These are phyloP conservation scores for Umimayanthus chanpuru DNA, from an alignment of 92 coral and sea anemone genomes.

Conservation along the genomic window DNA sequence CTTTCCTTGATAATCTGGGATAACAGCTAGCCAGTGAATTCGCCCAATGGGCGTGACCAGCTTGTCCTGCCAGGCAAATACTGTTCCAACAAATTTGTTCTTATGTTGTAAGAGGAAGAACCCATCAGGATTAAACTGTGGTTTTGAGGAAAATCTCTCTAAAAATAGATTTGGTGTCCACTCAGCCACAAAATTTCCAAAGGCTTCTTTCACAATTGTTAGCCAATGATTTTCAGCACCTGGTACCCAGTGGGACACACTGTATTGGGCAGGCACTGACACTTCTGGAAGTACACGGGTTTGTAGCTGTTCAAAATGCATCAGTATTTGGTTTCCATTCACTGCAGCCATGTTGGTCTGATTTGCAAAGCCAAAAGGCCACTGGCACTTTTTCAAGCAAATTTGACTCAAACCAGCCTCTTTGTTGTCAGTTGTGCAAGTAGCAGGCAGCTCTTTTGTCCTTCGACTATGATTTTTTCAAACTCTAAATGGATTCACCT, in stretches of 20 bases:
- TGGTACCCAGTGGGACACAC: background rate
- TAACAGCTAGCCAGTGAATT: conserved; percentile 77
- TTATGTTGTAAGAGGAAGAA: conserved; percentile 65
- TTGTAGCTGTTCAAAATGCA: background rate
- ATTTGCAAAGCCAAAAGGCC: no score
- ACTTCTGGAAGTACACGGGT: background rate
- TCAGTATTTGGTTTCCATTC: background rate
- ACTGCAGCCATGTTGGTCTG: conserved; percentile 1
- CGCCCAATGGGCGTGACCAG: conserved; percentile 25
- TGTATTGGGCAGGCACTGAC: background rate
- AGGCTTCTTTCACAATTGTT: conserved; percentile 53
- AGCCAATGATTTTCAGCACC: background rate
- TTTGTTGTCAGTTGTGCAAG: no score
- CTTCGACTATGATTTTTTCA: no score
- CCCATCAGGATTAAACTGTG: conserved; percentile 67
- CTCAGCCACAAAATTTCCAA: conserved; percentile 51
- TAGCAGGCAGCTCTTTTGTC: background rate
- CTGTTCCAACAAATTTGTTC: conserved; percentile 56
- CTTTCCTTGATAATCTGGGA: conserved; percentile 58
- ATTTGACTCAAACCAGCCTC: no score
- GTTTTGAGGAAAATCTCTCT: conserved; percentile 53
- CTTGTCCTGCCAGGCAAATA: conserved; percentile 74
- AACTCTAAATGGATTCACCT: no score
- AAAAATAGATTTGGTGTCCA: conserved; percentile 57
- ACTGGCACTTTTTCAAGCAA: background rate